Conservation (phyloP, 2,113 vertebrate species). For the Corvus cornix region DNA sequence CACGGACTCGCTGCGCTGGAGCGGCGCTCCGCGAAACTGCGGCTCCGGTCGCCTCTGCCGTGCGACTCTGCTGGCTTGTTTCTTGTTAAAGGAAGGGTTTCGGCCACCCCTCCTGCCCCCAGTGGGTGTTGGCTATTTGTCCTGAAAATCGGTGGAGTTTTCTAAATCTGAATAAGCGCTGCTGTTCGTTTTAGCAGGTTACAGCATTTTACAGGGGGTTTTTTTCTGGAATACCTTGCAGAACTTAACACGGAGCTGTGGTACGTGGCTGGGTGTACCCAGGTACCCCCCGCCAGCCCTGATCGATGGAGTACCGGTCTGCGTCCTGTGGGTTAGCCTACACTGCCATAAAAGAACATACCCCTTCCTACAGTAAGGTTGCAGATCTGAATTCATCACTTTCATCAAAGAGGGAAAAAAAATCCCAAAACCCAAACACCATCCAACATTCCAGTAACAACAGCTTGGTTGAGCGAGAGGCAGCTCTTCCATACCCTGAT, state of each 20-base stretch:
- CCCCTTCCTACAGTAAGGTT: background rate
- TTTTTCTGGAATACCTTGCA: too few relatives aligned
- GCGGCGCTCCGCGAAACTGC: background rate
- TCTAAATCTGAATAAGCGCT: background rate
- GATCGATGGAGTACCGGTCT: accelerated
- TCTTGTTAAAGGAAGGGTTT: background rate
- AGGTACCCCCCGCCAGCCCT: accelerated
- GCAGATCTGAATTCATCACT: background rate
- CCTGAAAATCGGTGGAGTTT: background rate
- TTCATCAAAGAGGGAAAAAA: background rate
- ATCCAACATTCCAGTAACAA: background rate
- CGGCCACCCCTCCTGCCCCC: background rate
- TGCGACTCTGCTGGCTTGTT: background rate
- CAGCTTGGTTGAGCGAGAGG: background rate
- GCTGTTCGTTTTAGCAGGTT: background rate
- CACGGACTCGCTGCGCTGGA: background rate
- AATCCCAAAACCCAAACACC: background rate
- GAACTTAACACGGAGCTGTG: accelerated
- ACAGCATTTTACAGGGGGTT: too few relatives aligned
- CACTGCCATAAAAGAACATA: background rate
- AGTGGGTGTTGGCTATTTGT: background rate
- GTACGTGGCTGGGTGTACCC: background rate
- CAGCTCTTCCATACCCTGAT: background rate
- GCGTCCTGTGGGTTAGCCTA: background rate
- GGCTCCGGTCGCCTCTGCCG: too few relatives aligned